Conservation (phyloP, 37 sponge, comb jelly and placozoan genomes). For the Bolinopsis microptera region DNA sequence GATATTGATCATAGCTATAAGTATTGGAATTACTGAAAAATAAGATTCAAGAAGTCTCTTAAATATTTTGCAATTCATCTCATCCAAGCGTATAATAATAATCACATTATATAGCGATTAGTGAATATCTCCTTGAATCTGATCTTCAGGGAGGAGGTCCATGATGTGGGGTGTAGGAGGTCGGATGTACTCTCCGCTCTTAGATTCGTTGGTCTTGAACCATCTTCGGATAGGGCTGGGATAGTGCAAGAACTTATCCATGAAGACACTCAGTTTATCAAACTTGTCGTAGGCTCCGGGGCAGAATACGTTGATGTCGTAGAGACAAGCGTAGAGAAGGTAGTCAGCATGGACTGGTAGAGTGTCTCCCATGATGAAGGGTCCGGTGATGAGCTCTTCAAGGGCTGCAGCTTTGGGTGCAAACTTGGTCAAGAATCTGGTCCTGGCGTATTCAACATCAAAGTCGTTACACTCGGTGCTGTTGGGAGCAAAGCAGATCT, state of each 20-base stretch:
- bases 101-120: no score
- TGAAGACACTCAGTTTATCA: background rate
- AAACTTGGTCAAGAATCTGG: slow-evolving; percentile 11
- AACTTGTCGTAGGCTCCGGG: background rate
- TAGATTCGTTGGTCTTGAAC: slow-evolving; percentile 51
- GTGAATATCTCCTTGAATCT: slow-evolving; percentile 15
- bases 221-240: slow-evolving; percentile 18
- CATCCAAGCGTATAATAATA: no score
- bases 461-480: slow-evolving; percentile 18
- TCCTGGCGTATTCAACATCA: slow-evolving; percentile 11
- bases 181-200: slow-evolving; percentile 22
- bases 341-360: slow-evolving; percentile 50
- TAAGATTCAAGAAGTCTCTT: no score
- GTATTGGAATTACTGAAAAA: no score
- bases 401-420: background rate
- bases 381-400: slow-evolving; percentile 34
- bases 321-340: slow-evolving; percentile 38
- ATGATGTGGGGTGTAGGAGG: slow-evolving; percentile 1
- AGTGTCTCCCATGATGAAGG: slow-evolving; percentile 41
- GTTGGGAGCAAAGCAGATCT: slow-evolving; percentile 57
- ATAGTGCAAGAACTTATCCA: slow-evolving; percentile 7
- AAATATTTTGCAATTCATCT: no score
- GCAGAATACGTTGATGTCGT: slow-evolving; percentile 42
- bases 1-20: no score
- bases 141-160: background rate